Percentiles rank a stretch among this genome's conserved stretches.
Evolutionary conservation across 2,113 vertebrate genomes (phyloP).

Genomic region (Parotia lawesii): DNA sequence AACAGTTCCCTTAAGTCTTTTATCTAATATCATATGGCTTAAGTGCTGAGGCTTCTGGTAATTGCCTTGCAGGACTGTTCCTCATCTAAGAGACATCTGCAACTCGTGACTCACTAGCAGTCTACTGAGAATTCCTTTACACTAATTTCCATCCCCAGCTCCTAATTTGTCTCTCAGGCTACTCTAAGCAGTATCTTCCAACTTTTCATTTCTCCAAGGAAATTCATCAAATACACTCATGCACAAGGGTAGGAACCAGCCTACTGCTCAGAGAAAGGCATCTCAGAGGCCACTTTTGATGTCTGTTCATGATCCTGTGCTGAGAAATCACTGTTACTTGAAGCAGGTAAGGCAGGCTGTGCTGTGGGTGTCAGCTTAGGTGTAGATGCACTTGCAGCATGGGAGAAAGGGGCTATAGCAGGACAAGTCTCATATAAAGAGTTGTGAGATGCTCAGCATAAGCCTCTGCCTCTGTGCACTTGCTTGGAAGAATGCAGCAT

Average conservation of each 20-base stretch:
- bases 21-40: not conserved
- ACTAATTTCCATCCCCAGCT: not conserved
- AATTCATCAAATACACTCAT: not conserved
- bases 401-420: not conserved
- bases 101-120: not conserved
- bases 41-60: not conserved
- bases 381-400: not conserved
- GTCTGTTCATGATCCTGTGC: not conserved
- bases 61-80: conserved; percentile 4
- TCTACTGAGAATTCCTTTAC: conserved; percentile 2
- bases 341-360: not conserved
- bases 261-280: not conserved
- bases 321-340: not conserved
- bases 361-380: not conserved
- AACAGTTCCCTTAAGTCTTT: not conserved
- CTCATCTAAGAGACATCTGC: not conserved
- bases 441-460: not conserved
- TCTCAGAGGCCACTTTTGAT: not conserved
- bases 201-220: not conserved
- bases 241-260: not conserved
- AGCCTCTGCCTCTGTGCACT: not conserved
- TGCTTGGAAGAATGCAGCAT: not conserved
- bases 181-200: not conserved
- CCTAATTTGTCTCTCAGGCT: not conserved
- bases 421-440: not conserved